A percentile compares a stretch with the other conserved stretches of the same genome.
phyloP scores from a whole-genome alignment of 1,140 invertebrate species.

The Drosophila pachea region DNA sequence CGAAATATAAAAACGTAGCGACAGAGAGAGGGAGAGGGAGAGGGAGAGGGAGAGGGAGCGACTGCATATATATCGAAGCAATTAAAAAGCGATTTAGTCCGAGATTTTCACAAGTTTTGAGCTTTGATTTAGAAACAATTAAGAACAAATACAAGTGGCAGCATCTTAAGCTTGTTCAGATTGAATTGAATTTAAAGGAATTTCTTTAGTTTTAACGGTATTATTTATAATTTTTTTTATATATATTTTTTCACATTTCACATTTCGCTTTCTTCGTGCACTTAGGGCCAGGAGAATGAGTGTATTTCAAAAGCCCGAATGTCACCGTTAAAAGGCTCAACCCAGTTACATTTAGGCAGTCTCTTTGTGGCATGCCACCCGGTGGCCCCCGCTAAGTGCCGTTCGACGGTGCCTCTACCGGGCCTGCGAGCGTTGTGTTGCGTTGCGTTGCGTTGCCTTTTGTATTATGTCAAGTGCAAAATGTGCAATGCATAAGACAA shows the following conservation, averaged over 20 bases:
- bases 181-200: background rate
- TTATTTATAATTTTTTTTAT: background rate
- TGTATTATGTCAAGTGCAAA: constrained; percentile 66
- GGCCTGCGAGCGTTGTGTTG: constrained; percentile 10
- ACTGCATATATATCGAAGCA: background rate
- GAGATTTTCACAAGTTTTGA: background rate
- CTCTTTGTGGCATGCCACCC: constrained; percentile 46
- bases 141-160: background rate
- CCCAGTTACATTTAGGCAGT: constrained; percentile 53
- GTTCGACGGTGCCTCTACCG: constrained; percentile 43
- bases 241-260: background rate
- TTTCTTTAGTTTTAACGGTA: background rate
- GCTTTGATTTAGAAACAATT: constrained; percentile 3
- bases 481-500: constrained; percentile 72
- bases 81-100: constrained; percentile 11
- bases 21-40: no score
- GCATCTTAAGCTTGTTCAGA: background rate
- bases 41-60: background rate
- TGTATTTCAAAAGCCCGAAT: constrained; percentile 51
- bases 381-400: constrained; percentile 52
- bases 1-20: no score
- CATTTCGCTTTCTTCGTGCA: background rate
- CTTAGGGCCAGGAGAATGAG: background rate
- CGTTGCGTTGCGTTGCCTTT: constrained; percentile 35
- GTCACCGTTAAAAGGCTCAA: constrained; percentile 66